phyloP scores from a whole-genome alignment of 2,113 vertebrate species.

The Anser cygnoides region DNA sequence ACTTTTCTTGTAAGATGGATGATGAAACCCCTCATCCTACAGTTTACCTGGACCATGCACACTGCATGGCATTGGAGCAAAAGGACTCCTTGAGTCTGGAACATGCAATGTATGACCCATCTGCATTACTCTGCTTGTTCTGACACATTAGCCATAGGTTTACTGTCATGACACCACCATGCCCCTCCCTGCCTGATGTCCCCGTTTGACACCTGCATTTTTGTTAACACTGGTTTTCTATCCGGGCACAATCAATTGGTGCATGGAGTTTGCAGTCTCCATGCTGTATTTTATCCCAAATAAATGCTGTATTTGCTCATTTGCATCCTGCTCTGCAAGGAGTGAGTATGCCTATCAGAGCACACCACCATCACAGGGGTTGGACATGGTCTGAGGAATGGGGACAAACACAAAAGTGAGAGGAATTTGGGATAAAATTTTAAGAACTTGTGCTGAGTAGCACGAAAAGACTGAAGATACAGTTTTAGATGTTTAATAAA shows the following conservation, averaged over 20 bases:
- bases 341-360: not conserved
- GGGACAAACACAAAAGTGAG: not conserved
- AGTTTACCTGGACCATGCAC: not conserved
- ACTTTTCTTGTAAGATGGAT: not conserved
- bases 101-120: accelerated
- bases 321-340: not conserved
- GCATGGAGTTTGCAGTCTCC: not conserved
- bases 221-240: not conserved
- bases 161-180: not conserved
- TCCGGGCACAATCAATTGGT: not conserved
- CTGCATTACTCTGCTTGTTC: not conserved
- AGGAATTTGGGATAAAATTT: not conserved
- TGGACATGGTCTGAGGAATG: not conserved
- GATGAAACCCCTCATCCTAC: accelerated
- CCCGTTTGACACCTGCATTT: not conserved
- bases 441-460: not conserved
- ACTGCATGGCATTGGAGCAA: accelerated
- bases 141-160: not conserved
- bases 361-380: not conserved
- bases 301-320: not conserved
- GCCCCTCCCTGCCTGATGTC: not conserved
- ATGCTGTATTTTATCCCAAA: not conserved
- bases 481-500: not conserved
- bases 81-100: not conserved
- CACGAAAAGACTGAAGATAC: not conserved